phyloP scores from a whole-genome alignment of 2,888 invertebrate genomes.

The Andrena trimmerana region DNA sequence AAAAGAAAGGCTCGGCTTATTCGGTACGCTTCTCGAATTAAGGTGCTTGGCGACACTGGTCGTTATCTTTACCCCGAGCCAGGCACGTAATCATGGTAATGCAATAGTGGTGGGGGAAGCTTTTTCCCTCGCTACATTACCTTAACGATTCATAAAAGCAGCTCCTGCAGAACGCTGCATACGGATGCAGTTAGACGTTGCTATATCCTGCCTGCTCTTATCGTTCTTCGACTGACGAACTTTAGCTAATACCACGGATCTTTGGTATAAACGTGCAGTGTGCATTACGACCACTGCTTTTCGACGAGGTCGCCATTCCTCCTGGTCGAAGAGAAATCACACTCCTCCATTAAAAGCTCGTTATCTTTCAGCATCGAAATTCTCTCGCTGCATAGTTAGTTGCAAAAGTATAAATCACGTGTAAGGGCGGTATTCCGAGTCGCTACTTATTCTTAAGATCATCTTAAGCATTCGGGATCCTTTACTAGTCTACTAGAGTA shows the following conservation, averaged over 20 bases:
- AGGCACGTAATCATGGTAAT: background rate
- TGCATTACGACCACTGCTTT: no score
- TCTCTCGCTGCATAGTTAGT: background rate
- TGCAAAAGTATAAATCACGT: background rate
- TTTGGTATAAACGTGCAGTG: background rate
- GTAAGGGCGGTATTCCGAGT: no score
- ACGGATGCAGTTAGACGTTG: slow-evolving; percentile 12
- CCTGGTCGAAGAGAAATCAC: background rate
- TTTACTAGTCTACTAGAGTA: no score
- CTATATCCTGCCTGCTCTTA: slow-evolving; percentile 14
- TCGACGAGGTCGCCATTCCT: no score
- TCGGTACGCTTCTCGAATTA: slow-evolving; percentile 3
- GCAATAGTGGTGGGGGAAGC: no score
- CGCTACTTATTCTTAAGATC: no score
- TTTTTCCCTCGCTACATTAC: background rate
- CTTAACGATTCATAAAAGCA: background rate
- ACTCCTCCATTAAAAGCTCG: background rate
- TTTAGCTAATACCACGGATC: background rate
- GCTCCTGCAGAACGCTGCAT: background rate
- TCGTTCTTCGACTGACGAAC: background rate
- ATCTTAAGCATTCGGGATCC: no score
- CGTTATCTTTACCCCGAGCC: slow-evolving; percentile 9
- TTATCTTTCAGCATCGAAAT: background rate
- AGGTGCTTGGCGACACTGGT: background rate
- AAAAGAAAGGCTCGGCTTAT: background rate